Percentiles rank a stretch among this genome's conserved stretches.
These are phyloP conservation scores for Malurus elegans DNA, from an alignment of 2,113 vertebrate genomes.

Conservation along the genomic window DNA sequence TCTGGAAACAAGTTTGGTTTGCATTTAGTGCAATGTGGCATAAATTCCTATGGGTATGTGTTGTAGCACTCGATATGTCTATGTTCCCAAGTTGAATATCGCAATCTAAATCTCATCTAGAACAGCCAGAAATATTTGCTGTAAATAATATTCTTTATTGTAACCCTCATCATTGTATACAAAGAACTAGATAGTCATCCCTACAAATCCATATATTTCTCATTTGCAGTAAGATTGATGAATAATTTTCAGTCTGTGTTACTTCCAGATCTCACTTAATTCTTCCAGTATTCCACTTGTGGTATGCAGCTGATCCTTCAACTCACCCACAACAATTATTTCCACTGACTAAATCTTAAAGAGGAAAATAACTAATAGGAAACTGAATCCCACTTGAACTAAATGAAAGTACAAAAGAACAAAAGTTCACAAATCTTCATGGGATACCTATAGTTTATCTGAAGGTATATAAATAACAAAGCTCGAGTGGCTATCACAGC, in stretches of 20 bases:
- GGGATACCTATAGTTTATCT: background rate
- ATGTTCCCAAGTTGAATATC: background rate
- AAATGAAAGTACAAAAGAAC: background rate
- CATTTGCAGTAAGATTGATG: background rate
- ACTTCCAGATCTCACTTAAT: background rate
- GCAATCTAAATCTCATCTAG: background rate
- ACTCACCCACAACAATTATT: background rate
- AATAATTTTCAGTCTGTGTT: background rate
- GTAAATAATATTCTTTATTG: background rate
- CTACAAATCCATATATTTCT: background rate
- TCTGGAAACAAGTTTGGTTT: background rate
- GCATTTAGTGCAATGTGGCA: background rate
- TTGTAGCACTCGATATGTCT: background rate
- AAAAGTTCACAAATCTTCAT: background rate
- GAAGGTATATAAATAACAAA: background rate
- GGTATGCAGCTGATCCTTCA: background rate
- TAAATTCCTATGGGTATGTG: background rate
- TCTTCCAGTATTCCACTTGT: background rate
- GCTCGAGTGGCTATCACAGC: background rate
- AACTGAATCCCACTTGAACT: background rate
- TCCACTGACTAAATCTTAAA: background rate
- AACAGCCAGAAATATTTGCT: background rate
- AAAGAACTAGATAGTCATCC: background rate
- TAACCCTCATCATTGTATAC: background rate
- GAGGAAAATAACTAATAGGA: background rate